phyloP scores from a whole-genome alignment of 2,797 vertebrate species.

The Potorous gilbertii region DNA sequence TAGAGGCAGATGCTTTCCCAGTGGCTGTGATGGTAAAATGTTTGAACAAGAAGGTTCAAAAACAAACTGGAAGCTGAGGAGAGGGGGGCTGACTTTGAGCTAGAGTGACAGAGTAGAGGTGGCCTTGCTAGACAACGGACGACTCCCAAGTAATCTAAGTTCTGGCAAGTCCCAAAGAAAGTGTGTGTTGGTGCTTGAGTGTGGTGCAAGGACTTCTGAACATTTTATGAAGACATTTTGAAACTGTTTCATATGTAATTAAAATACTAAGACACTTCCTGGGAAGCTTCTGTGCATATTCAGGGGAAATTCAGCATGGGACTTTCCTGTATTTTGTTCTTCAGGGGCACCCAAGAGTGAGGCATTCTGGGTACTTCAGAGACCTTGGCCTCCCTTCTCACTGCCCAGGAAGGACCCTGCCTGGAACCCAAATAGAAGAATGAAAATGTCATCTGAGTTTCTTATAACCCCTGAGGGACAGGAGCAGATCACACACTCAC shows the following conservation, averaged over 20 bases:
- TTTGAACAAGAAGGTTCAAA: slow-evolving; percentile 52
- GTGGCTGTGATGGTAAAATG: slow-evolving; percentile 43
- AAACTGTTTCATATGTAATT: slow-evolving; percentile 68
- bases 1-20: neutral
- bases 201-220: slow-evolving; percentile 59
- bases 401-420: neutral
- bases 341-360: neutral
- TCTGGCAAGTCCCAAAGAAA: slow-evolving; percentile 51
- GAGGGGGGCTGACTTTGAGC: slow-evolving; percentile 15
- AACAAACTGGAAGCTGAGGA: neutral
- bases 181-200: neutral
- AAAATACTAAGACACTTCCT: neutral
- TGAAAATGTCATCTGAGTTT: slow-evolving; percentile 50
- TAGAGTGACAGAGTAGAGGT: neutral
- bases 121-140: neutral
- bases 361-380: neutral
- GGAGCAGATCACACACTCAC: slow-evolving; percentile 23
- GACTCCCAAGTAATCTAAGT: slow-evolving; percentile 6
- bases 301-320: neutral
- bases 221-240: slow-evolving; percentile 62
- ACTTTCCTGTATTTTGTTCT: neutral
- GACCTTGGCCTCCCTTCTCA: neutral
- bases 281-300: neutral
- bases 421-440: neutral
- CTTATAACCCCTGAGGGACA: slow-evolving; percentile 39